Conservation (phyloP, 1,140 invertebrate genomes). For the Papilio machaon region DNA sequence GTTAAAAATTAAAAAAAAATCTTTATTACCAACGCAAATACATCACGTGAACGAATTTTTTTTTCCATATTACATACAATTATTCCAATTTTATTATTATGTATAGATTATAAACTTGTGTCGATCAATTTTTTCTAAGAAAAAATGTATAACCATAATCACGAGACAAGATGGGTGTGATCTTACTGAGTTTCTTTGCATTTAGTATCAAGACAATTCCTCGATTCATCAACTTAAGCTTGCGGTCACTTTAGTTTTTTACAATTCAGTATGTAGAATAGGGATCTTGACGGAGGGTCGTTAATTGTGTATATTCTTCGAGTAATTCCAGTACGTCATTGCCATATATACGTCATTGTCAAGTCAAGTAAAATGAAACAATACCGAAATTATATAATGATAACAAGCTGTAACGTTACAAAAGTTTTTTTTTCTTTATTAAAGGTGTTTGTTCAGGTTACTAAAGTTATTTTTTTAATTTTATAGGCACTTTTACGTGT, state of each 20-base stretch:
- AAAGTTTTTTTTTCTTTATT: no score
- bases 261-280: background rate
- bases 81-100: no score
- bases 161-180: background rate
- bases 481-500: no score
- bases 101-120: no score
- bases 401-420: background rate
- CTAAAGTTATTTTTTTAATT: no score
- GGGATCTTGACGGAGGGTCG: background rate
- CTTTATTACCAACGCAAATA: no score
- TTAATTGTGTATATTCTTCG: background rate
- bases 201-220: no score
- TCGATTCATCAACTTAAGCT: background rate
- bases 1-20: no score
- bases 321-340: background rate
- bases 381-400: background rate
- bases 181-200: background rate
- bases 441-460: no score
- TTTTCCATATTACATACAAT: no score
- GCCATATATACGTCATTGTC: no score
- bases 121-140: background rate
- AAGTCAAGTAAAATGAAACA: background rate
- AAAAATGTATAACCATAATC: background rate
- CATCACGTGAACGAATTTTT: no score
- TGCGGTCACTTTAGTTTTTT: background rate